phyloP scores from a whole-genome alignment of 2,797 vertebrate genomes.

The Champsocephalus gunnari region DNA sequence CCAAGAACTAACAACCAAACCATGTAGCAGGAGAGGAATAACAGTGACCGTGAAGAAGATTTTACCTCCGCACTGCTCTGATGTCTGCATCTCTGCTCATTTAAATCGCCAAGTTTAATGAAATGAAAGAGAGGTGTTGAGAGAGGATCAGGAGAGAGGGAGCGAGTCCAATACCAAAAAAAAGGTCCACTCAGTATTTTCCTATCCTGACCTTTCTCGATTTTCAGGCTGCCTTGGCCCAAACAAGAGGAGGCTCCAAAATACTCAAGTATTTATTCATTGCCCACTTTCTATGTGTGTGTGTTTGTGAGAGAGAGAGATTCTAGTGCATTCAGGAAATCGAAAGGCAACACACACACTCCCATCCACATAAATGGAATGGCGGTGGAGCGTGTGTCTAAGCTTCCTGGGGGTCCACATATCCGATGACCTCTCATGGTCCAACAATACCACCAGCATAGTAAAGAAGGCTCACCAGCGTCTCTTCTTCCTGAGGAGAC shows the following conservation, averaged over 20 bases:
- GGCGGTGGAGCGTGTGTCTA: too few relatives aligned
- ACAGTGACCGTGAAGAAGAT: not conserved
- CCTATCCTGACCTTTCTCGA: slow-evolving; percentile 50
- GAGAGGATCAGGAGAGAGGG: slow-evolving; percentile 33
- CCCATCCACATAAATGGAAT: too few relatives aligned
- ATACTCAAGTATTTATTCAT: slow-evolving; percentile 39
- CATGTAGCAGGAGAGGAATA: not conserved
- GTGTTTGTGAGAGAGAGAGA: slow-evolving; percentile 24
- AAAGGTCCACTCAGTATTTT: slow-evolving; percentile 67
- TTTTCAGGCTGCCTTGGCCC: slow-evolving; percentile 51
- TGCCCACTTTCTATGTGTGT: slow-evolving; percentile 34
- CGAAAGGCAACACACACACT: too few relatives aligned
- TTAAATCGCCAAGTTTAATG: slow-evolving; percentile 30
- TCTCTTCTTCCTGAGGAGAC: too few relatives aligned
- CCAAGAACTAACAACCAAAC: not conserved
- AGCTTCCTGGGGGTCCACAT: too few relatives aligned
- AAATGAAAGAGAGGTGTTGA: slow-evolving; percentile 43
- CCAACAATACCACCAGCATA: too few relatives aligned
- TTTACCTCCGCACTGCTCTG: slow-evolving; percentile 48
- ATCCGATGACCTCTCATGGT: too few relatives aligned
- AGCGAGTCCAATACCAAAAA: slow-evolving; percentile 30
- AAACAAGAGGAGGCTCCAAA: slow-evolving; percentile 64
- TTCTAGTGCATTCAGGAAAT: slow-evolving; percentile 28
- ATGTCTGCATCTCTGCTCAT: slow-evolving; percentile 49
- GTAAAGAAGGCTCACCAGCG: too few relatives aligned